Evolutionary conservation across 2,888 invertebrate species (phyloP).

Genomic region (Salpingus planirostris): DNA sequence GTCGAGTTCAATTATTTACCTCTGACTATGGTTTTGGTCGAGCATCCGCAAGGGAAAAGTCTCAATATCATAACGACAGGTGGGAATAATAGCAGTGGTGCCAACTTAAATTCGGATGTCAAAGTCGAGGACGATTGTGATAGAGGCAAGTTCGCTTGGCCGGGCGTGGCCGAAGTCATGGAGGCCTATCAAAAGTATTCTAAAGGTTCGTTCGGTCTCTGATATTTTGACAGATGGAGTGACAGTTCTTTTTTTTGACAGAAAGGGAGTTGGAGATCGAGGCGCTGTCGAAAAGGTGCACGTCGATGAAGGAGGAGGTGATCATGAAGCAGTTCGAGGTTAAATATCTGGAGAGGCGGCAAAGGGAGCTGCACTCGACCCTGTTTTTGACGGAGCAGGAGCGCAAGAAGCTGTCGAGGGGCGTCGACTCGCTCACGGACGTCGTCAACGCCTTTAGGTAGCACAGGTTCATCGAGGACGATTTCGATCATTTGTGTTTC

Average conservation of each 20-base stretch:
- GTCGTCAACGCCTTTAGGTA: conserved; percentile 38
- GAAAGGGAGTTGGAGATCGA: conserved; percentile 44
- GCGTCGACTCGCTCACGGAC: conserved; percentile 35
- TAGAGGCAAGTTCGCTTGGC: conserved; percentile 35
- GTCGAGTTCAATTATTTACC: conserved; percentile 22
- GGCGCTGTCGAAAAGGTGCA: conserved; percentile 43
- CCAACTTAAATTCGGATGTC: conserved; percentile 22
- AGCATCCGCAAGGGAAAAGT: conserved; percentile 11
- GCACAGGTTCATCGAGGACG: conserved; percentile 23
- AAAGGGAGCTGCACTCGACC: conserved; percentile 32
- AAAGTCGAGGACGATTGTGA: conserved; percentile 4
- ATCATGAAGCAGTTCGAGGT: conserved; percentile 45
- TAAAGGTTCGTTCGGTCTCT: too few relatives aligned
- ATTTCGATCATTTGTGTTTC: conserved; percentile 17
- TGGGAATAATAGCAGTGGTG: background rate
- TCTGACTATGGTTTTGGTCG: conserved; percentile 23
- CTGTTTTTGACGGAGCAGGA: conserved; percentile 33
- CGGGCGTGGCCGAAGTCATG: conserved; percentile 45
- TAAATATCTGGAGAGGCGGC: conserved; percentile 33
- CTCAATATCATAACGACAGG: background rate
- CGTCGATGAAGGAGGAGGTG: conserved; percentile 43
- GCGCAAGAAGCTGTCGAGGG: conserved; percentile 30
- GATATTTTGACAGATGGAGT: too few relatives aligned
- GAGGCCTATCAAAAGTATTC: conserved; percentile 47
- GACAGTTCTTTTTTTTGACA: conserved; percentile 35